Base-by-base conservation (phyloP, 2,113 vertebrate species). In the Prionailurus bengalensis region DNA sequence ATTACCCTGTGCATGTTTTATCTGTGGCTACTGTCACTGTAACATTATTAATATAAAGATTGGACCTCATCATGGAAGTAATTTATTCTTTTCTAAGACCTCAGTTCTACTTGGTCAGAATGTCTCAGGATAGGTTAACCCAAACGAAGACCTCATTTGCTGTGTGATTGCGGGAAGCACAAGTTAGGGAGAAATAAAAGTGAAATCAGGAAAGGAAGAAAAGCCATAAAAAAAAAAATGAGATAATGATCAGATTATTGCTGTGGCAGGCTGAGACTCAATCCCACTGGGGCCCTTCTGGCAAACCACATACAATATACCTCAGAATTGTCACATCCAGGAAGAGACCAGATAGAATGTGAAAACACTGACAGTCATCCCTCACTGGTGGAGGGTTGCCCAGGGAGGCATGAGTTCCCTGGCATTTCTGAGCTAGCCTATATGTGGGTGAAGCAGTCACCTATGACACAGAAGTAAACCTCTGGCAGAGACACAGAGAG, bases 31-130 rank as follows among this genome's bases (percentile, higher is more conserved):
- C 16, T 96, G 3, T 79, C 42, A 88, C 66, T 71, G 45, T 42
- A 4, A 45, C 15, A 94, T 68, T 66, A 96, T 53, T 94, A 92
- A 83, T 48, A 96, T 68, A 7, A 95, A 94, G 16, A 85, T 0
- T 65, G 25, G 33, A 21, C 12, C 53, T 88, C n/a, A 86, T 33
- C 91, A 79, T 29, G 45, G n/a, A 76, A 80, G 14, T 66, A 68
- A 94, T 76, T 79, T 89, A 68, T 91, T 84, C 9, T 55, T 97
- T 92, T 53, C 48, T 79, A 91, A 92, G 29, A 95, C 25, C 42
- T 88, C 19, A 97, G 42, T 7, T 96, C 19, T 78, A 61, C 17
- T 89, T 96, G 58, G 33, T 83, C 76, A 91, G 39, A 93, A 84
- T 36, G 45, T 68, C 33, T 89, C 58, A 73, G 45, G 7, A 94